These are phyloP conservation scores for Pterostichus niger DNA, from an alignment of 2,888 invertebrate species.

Conservation along the genomic window DNA sequence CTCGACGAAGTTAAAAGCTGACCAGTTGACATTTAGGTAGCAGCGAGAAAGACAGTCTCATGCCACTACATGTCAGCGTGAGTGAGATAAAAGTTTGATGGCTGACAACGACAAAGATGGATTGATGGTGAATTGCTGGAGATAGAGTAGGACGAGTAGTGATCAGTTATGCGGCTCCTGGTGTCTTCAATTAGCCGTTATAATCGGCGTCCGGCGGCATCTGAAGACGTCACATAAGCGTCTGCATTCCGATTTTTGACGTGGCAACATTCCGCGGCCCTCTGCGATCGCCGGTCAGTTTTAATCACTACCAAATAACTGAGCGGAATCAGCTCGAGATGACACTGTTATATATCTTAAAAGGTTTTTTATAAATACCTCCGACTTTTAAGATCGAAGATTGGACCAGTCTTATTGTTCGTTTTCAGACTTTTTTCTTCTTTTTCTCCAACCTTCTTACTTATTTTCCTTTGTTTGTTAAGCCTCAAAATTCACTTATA, in stretches of 20 bases:
- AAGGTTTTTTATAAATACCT: slow-evolving; percentile 62
- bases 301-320: slow-evolving; percentile 64
- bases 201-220: slow-evolving; percentile 59
- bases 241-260: slow-evolving; percentile 65
- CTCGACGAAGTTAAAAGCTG: slow-evolving; percentile 14
- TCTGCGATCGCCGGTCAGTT: slow-evolving; percentile 48
- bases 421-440: slow-evolving; percentile 17
- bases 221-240: slow-evolving; percentile 40
- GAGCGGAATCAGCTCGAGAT: slow-evolving; percentile 56
- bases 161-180: slow-evolving; percentile 61
- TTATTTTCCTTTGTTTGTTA: slow-evolving; percentile 19
- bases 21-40: slow-evolving; percentile 49
- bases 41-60: slow-evolving; percentile 4
- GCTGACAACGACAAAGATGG: slow-evolving; percentile 16
- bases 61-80: neutral
- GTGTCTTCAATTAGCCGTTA: slow-evolving; percentile 67
- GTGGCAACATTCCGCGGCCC: slow-evolving; percentile 38
- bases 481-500: slow-evolving; percentile 36
- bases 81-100: neutral
- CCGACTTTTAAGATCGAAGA: slow-evolving; percentile 53
- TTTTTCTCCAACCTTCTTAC: neutral
- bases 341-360: slow-evolving; percentile 66
- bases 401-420: slow-evolving; percentile 32
- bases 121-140: slow-evolving; percentile 4
- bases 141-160: slow-evolving; percentile 35